Percentiles rank a stretch among this genome's conserved stretches.
These are phyloP conservation scores for Trachelus troglodyta DNA, from an alignment of 2,888 invertebrate species.

Conservation along the genomic window DNA sequence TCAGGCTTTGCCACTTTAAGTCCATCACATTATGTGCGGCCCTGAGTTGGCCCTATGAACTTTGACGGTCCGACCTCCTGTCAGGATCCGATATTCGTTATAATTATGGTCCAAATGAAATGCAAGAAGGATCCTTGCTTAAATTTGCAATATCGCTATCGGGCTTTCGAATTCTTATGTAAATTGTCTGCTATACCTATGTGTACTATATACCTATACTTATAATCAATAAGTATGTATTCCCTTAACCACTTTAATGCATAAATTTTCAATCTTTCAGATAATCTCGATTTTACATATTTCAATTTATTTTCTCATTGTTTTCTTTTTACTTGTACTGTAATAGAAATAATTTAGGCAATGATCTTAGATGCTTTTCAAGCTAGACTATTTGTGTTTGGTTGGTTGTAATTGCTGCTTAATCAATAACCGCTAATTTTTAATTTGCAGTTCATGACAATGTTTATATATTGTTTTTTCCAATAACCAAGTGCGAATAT, in stretches of 20 bases:
- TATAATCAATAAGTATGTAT: too few species aligned
- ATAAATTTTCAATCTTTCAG: not conserved
- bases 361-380: not conserved
- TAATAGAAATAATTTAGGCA: not conserved
- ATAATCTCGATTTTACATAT: not conserved
- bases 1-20: not conserved
- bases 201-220: too few species aligned
- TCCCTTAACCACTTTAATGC: not conserved
- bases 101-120: not conserved
- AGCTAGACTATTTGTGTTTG: not conserved
- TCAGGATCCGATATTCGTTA: not conserved
- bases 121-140: not conserved
- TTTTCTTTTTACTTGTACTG: not conserved
- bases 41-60: not conserved
- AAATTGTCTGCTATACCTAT: not conserved
- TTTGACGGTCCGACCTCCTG: not conserved
- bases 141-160: not conserved
- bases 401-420: not conserved
- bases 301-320: not conserved
- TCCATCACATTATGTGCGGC: not conserved
- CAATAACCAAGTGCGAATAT: not conserved
- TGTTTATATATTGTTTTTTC: not conserved
- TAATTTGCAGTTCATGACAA: not conserved
- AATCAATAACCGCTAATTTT: not conserved
- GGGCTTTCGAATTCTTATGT: not conserved